Evolutionary conservation across 1,140 invertebrate species (phyloP), one percentile per base, ranked within the genome.

Genomic region (Euura lappo): DNA sequence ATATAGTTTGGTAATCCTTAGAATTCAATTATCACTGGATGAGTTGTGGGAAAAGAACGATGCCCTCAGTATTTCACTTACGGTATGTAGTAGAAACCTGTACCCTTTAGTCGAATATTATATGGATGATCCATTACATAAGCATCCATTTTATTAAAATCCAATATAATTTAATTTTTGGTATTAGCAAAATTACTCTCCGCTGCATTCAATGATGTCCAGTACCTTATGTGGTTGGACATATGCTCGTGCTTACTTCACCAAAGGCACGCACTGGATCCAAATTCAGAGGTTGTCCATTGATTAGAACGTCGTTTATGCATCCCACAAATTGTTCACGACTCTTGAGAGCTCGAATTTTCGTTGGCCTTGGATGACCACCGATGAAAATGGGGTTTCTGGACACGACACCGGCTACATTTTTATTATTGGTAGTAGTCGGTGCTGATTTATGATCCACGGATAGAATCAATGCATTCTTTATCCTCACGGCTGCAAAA

Each of bases 381-480:
- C 98, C 98, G 77, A 99, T 89, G 84, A 94, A 99, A 2, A 99
- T 85, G 0, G 96, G 93, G 78, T 96, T 92, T 45, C 92, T 93
- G 0, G 97, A 97, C 74, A 95, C 92, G 0, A 95, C 94, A 2
- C 91, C 90, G 1, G 89, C 89, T 2, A 90, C 89, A 66, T 90
- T 91, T 66, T 89, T 89, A 47, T 84, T 83, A 11, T 95, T 94
- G n/a, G 94, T 89, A 5, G 91, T 90, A 6, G 93, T 87, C 71
- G 92, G 83, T 3, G 91, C 88, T 79, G 91, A 90, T 72, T 92
- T 89, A 60, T 93, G 93, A 84, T 98, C 95, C 1, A 98, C 94
- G 0, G 92, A 91, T 7, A 98, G 82, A 1, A 92, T 91, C 1
- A 97, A 92, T 0, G 96, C 91, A 82, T 96, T 96, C 83, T 94